Percentiles rank a stretch among this genome's conserved stretches.
phyloP scores from a whole-genome alignment of 2,113 vertebrate genomes.

The Solenodon paradoxus region DNA sequence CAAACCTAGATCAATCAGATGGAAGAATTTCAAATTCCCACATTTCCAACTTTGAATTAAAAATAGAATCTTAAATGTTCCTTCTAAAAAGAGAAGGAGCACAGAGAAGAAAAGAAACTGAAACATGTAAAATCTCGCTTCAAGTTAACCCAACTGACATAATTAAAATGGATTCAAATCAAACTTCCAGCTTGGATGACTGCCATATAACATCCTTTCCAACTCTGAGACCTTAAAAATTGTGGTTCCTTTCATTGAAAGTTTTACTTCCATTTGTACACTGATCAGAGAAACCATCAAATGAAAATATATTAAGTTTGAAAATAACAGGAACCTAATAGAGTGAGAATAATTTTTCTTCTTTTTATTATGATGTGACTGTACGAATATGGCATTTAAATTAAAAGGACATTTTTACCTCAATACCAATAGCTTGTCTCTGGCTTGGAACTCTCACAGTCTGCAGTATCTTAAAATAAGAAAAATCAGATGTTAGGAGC shows the following conservation, averaged over 20 bases:
- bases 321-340: slow-evolving; percentile 26
- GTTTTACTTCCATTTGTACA: slow-evolving; percentile 31
- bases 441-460: slow-evolving; percentile 93
- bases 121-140: not conserved
- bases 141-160: not conserved
- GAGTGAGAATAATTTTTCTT: not conserved
- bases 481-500: slow-evolving; percentile 40
- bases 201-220: not conserved
- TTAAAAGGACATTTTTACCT: slow-evolving; percentile 84
- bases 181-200: not conserved
- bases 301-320: slow-evolving; percentile 22
- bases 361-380: not conserved
- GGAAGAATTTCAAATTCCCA: slow-evolving; percentile 35
- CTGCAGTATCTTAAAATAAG: slow-evolving; percentile 90
- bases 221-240: not conserved
- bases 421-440: slow-evolving; percentile 94
- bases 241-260: slow-evolving; percentile 20
- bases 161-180: not conserved
- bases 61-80: slow-evolving; percentile 5
- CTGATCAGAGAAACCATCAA: not conserved
- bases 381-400: not conserved
- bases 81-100: not conserved
- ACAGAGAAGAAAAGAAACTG: not conserved
- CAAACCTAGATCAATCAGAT: not conserved
- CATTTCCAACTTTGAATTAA: not conserved